Evolutionary conservation across 1,140 invertebrate species (phyloP).

Genomic region (Drosophila bocqueti): DNA sequence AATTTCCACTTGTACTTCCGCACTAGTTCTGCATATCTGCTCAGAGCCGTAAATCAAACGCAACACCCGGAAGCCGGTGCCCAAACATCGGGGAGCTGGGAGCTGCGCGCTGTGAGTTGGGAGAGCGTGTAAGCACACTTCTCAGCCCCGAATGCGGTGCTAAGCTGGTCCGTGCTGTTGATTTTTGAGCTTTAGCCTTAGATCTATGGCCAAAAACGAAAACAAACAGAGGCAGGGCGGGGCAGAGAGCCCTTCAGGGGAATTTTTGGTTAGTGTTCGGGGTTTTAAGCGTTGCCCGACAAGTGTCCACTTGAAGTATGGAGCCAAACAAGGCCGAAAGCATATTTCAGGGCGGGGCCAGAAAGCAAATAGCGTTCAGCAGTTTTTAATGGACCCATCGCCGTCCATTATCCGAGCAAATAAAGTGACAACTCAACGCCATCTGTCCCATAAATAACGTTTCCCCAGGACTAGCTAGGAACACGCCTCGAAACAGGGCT

Average conservation of each 20-base stretch:
- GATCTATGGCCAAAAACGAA: slow-evolving; percentile 32
- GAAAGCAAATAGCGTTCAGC: slow-evolving; percentile 50
- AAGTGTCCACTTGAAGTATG: slow-evolving; percentile 27
- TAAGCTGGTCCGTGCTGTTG: slow-evolving; percentile 37
- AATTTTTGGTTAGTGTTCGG: slow-evolving; percentile 30
- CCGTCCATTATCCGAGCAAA: slow-evolving; percentile 71
- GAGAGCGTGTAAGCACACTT: slow-evolving; percentile 23
- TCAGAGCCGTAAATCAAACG: slow-evolving; percentile 48
- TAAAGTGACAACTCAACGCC: slow-evolving; percentile 67
- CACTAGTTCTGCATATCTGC: slow-evolving; percentile 5
- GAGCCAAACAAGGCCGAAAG: slow-evolving; percentile 12
- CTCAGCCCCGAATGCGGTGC: slow-evolving; percentile 15
- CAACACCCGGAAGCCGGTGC: slow-evolving; percentile 39
- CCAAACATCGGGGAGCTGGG: slow-evolving; percentile 18
- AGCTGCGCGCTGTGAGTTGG: no score
- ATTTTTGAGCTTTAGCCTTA: slow-evolving; percentile 38
- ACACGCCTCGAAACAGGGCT: neutral
- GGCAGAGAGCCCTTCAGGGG: slow-evolving; percentile 20
- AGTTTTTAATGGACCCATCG: slow-evolving; percentile 62
- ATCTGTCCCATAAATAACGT: slow-evolving; percentile 42
- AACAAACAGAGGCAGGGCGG: slow-evolving; percentile 22
- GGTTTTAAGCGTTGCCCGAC: slow-evolving; percentile 20
- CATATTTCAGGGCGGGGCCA: slow-evolving; percentile 1
- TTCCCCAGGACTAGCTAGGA: slow-evolving; percentile 5
- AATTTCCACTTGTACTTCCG: slow-evolving; percentile 18